Evolutionary conservation across 2,888 invertebrate genomes (phyloP), one percentile per base, ranked within the genome.

Genomic region (Thymelicus lineola): DNA sequence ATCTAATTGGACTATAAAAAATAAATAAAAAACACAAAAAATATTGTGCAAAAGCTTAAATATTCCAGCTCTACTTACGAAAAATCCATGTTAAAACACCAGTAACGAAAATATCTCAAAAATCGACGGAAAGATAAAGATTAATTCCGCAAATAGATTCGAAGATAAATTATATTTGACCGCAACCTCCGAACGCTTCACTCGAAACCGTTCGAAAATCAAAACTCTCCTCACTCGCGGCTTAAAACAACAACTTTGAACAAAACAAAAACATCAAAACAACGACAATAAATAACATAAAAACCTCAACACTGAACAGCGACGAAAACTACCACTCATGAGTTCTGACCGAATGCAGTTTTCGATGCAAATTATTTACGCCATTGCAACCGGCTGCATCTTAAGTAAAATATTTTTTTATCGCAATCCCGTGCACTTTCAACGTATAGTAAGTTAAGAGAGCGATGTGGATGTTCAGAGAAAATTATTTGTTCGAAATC

Each of bases 321-420:
- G 93, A 91, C 88, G 71, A 77, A 79, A 78, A 74, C 74, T 82
- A 92, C 91, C 93, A 91, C 93, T 93, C 75, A 93, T 93, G 74
- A 93, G 93, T 83, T 82, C 89, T 74, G 59, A 74, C 74, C 80
- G 75, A 82, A 83, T 92, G 93, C 92, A 93, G 84, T 86, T 81
- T 73, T 76, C 73, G 75, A 89, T 92, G 93, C 92, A 91, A 93
- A 90, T 90, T 92, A 93, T 92, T 92, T 92, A 92, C 89, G 78
- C 75, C 71, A 76, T 81, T 90, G 91, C 91, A 91, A 77, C 83
- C 73, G 77, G 80, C 78, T 91, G 91, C 91, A 92, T 86, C 73
- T 35, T 59, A 15, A 14, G n/a, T 15, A 15, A 64, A 70, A 59
- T 64, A 38, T 38, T 48, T n/a, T 42, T 35, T 50, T 48, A 63